Evolutionary conservation across 2,888 invertebrate species (phyloP).

Genomic region (Tubulanus polymorphus): DNA sequence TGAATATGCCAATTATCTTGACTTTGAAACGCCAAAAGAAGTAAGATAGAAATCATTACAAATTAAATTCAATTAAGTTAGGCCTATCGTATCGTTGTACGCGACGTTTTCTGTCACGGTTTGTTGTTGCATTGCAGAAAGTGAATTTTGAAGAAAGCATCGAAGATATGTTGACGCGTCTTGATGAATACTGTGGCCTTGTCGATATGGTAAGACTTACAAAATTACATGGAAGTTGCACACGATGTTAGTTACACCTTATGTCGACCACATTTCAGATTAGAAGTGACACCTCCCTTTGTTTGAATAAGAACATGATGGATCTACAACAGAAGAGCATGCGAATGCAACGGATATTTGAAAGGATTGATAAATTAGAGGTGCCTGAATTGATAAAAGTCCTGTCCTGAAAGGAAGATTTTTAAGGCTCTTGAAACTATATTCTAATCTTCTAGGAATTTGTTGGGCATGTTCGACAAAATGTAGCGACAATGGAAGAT

Average conservation of each 20-base stretch:
- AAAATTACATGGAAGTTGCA: neutral
- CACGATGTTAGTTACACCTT: neutral
- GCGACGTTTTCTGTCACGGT: no score
- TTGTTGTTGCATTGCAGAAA: constrained; percentile 29
- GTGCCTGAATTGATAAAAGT: constrained; percentile 24
- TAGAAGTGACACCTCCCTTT: constrained; percentile 41
- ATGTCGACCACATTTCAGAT: constrained; percentile 30
- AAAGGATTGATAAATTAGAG: constrained; percentile 42
- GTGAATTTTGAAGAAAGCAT: constrained; percentile 36
- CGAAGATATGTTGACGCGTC: constrained; percentile 41
- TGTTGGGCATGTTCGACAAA: constrained; percentile 33
- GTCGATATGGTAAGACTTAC: constrained; percentile 37
- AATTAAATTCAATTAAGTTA: no score
- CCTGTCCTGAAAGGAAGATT: neutral
- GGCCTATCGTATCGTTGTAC: no score
- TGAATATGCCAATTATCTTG: neutral
- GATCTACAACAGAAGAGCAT: constrained; percentile 37
- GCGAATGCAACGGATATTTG: constrained; percentile 39
- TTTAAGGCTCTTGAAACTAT: neutral
- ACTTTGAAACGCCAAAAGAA: neutral
- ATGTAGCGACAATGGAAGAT: constrained; percentile 34
- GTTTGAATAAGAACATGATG: constrained; percentile 37
- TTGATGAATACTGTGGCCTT: constrained; percentile 44
- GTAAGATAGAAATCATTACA: no score
- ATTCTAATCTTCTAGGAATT: constrained; percentile 29